Evolutionary conservation across 2,113 vertebrate genomes (phyloP).

Genomic region (Pontoporia blainvillei): DNA sequence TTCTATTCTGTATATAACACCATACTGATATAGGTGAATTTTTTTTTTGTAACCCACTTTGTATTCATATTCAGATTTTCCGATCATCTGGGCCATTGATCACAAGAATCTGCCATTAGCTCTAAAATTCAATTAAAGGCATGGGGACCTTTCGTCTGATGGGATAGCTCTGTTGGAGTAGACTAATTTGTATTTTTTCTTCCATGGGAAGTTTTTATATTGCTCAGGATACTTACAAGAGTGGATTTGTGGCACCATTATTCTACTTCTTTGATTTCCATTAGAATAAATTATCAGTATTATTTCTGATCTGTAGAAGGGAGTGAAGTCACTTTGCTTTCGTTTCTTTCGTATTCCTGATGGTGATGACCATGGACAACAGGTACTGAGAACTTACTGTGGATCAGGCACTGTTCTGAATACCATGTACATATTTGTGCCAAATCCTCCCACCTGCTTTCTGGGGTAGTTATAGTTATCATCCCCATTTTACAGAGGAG

Average conservation of each 20-base stretch:
- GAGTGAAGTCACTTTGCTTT: neutral
- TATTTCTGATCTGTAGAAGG: neutral
- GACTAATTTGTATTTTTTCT: neutral
- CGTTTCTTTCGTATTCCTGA: neutral
- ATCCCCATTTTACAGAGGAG: neutral
- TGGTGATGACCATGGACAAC: neutral
- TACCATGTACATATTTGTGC: neutral
- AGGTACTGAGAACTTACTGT: neutral
- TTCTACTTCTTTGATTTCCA: neutral
- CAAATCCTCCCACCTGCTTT: neutral
- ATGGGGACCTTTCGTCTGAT: neutral
- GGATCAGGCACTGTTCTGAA: neutral
- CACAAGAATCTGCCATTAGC: neutral
- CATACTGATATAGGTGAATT: neutral
- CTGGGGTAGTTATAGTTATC: neutral
- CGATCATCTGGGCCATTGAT: neutral
- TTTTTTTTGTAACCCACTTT: neutral
- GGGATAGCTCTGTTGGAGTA: neutral
- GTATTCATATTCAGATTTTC: neutral
- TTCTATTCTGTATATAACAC: neutral
- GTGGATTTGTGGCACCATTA: neutral
- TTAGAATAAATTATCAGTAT: neutral
- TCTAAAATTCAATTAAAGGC: neutral
- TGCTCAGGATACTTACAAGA: neutral
- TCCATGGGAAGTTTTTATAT: neutral